Conservation (phyloP, 2,113 vertebrate genomes). For the Bucco capensis region DNA sequence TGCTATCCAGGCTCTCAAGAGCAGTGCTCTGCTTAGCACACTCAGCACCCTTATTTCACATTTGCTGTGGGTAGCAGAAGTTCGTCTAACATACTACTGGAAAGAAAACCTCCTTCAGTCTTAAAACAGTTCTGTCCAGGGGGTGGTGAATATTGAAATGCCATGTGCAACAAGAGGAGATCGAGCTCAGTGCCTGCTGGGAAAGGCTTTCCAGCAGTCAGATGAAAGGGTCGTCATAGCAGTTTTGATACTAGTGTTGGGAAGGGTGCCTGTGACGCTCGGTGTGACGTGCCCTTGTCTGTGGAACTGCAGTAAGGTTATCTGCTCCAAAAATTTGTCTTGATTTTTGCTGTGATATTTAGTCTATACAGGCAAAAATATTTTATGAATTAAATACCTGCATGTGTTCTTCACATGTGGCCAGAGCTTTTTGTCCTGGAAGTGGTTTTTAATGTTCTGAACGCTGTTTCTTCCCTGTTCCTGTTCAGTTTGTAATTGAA, state of each 20-base stretch:
- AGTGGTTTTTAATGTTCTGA: not conserved
- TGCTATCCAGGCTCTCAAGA: not conserved
- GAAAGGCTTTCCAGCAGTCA: not conserved
- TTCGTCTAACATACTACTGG: not conserved
- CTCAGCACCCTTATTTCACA: not conserved
- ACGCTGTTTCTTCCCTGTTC: not conserved
- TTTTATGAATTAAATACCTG: not conserved
- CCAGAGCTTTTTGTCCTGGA: not conserved
- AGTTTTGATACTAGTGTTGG: not conserved
- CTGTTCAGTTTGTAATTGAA: not conserved
- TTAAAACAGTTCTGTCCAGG: not conserved
- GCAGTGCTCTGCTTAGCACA: not conserved
- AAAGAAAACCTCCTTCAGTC: not conserved
- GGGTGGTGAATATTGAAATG: not conserved
- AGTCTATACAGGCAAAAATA: not conserved
- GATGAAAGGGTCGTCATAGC: not conserved
- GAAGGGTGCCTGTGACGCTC: not conserved
- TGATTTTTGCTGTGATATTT: not conserved
- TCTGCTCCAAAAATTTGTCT: not conserved
- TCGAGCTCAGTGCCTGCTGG: not conserved
- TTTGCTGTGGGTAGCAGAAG: not conserved
- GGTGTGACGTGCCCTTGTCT: fast-evolving
- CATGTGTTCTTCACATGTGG: not conserved
- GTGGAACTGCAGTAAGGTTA: not conserved
- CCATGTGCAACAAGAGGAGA: not conserved